phyloP scores from a whole-genome alignment of 2,888 invertebrate genomes.

The Eilema sororculum region DNA sequence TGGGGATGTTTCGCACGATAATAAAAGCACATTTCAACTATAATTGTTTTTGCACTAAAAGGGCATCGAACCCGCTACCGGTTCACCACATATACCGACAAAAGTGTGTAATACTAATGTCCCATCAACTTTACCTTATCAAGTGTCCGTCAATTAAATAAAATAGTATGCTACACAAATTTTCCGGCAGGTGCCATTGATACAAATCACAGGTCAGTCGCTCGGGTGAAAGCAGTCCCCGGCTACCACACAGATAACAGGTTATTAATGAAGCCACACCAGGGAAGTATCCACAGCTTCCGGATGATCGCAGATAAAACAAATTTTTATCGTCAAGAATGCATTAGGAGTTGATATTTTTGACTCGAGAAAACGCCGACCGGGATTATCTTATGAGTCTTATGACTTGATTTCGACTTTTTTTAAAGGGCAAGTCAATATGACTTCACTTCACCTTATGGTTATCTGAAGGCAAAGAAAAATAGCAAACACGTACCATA shows the following conservation, averaged over 20 bases:
- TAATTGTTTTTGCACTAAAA: neutral
- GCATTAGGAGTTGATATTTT: neutral
- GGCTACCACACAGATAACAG: neutral
- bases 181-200: neutral
- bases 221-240: neutral
- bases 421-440: too few species aligned
- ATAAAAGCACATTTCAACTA: neutral
- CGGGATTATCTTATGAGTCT: neutral
- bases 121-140: neutral
- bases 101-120: neutral
- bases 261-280: conserved; percentile 2
- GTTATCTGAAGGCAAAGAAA: too few species aligned
- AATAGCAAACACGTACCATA: too few species aligned
- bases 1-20: too few species aligned
- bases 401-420: too few species aligned
- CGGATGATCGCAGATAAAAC: neutral
- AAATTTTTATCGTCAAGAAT: neutral
- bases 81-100: neutral
- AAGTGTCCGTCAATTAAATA: neutral
- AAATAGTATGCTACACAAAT: neutral
- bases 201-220: neutral
- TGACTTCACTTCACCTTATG: too few species aligned
- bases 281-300: neutral
- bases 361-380: neutral
- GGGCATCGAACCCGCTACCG: neutral